Evolutionary conservation across 2,113 vertebrate species (phyloP), one percentile per base, ranked within the genome.

Genomic region (Triplophysa siluroides): DNA sequence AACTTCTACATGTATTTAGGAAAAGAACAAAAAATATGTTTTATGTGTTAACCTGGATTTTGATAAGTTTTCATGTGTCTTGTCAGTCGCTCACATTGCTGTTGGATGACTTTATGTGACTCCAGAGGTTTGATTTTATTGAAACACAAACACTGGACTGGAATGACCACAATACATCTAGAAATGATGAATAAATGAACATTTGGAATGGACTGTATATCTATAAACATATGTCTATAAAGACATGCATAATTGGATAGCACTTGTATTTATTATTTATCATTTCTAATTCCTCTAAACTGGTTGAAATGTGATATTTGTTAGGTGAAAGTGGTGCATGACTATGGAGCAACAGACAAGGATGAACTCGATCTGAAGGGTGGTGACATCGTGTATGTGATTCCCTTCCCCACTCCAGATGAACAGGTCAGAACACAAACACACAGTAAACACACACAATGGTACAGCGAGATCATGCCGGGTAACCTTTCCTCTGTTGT

Each of bases 291-390:
- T 1, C 16, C 52, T 13, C 16, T 18, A 19, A 7, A 54, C 14
- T 19, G 18, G 14, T 73, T 5, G 60, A 41, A 65, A n/a, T 63
- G 14, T 76, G 33, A 47, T 41, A 76, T 47, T 73, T 14, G 45
- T 0, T 82, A 99, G 97, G 98, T 98, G 0, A 96, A 95, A 87
- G 97, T 95, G 2, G 89, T 97, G 85, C 98, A 99, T 0, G 98
- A 99, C 80, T 99, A 99, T 74, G 85, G 85, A 0, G 95, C 97
- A 83, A 98, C 97, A 0, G 97, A 99, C 79, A 94, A 87, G 0
- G 98, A 99, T 0, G 98, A 99, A 85, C 90, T 99, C 82, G 95
- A 96, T 61, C 92, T 99, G 85, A 97, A 96, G 88, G 85, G 93
- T 0, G 97, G 96, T 0, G 97, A 99, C 0, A 77, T 95, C 4